Conservation (phyloP, 1,140 invertebrate genomes). For the Heliconius congener region DNA sequence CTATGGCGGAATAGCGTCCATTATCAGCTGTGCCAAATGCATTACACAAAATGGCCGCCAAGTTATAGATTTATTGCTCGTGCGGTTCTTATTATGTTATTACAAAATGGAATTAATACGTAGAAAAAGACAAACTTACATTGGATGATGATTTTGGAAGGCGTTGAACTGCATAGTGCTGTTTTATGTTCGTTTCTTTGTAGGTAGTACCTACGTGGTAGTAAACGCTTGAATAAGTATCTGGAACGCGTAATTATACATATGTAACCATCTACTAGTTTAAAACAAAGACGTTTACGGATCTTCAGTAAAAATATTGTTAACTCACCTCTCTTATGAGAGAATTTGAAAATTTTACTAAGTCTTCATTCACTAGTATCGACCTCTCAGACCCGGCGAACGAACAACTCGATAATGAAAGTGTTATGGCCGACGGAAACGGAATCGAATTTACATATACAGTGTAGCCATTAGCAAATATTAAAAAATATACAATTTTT, state of each 20-base stretch:
- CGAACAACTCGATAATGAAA: slow-evolving; percentile 83
- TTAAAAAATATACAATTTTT: not conserved
- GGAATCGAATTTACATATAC: slow-evolving; percentile 22
- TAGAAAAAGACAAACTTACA: slow-evolving; percentile 58
- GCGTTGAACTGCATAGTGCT: slow-evolving; percentile 80
- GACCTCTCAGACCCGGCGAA: slow-evolving; percentile 80
- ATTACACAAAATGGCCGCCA: slow-evolving; percentile 80
- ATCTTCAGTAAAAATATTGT: not conserved
- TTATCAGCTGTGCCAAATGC: slow-evolving; percentile 70
- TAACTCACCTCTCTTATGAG: slow-evolving; percentile 76
- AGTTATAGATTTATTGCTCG: slow-evolving; percentile 26
- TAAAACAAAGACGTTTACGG: not conserved
- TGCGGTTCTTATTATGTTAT: slow-evolving; percentile 5
- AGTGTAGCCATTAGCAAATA: slow-evolving; percentile 21
- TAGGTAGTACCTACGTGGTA: slow-evolving; percentile 61
- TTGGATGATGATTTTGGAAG: slow-evolving; percentile 79
- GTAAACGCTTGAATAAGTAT: slow-evolving; percentile 72
- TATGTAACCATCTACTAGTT: not conserved
- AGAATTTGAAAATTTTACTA: slow-evolving; percentile 70
- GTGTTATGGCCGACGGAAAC: slow-evolving; percentile 58
- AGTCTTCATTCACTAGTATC: slow-evolving; percentile 71
- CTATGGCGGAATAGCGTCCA: slow-evolving; percentile 32
- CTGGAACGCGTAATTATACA: slow-evolving; percentile 50
- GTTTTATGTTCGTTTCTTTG: slow-evolving; percentile 46
- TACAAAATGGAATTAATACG: not conserved